phyloP scores from a whole-genome alignment of 2,888 invertebrate genomes.

The Lycophotia porphyrea region DNA sequence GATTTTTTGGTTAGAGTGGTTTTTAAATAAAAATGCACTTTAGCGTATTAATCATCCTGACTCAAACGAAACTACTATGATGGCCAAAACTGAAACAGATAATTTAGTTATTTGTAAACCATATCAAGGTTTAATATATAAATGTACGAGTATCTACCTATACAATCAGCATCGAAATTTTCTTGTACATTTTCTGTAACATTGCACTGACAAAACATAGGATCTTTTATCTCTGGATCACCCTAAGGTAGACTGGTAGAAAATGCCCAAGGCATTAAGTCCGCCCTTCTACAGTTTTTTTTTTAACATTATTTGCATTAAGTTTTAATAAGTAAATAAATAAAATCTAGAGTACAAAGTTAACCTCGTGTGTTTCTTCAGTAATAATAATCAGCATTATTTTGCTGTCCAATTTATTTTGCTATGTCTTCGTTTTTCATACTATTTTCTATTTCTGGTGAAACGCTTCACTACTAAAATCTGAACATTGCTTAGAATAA shows the following conservation, averaged over 20 bases:
- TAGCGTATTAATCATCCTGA: conserved; percentile 11
- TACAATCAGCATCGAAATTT: too few relatives aligned
- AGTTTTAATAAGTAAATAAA: not conserved
- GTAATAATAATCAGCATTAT: not conserved
- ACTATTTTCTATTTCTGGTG: not conserved
- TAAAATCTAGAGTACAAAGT: not conserved
- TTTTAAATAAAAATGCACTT: conserved; percentile 17
- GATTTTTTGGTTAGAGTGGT: conserved; percentile 37
- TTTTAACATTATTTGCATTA: too few relatives aligned
- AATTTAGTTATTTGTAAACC: not conserved
- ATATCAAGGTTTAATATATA: not conserved
- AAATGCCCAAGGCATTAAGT: too few relatives aligned
- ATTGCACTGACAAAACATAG: too few relatives aligned
- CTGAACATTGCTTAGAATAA: not conserved
- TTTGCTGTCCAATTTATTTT: not conserved
- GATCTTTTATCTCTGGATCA: too few relatives aligned
- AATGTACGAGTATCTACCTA: not conserved
- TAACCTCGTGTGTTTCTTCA: not conserved
- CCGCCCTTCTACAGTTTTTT: too few relatives aligned
- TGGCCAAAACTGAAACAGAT: not conserved
- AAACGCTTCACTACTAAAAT: not conserved
- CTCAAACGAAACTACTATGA: not conserved
- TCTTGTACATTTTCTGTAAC: not conserved
- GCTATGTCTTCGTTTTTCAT: not conserved
- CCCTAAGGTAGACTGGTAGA: too few relatives aligned